Evolutionary conservation across 2,113 vertebrate species (phyloP), one percentile per base, ranked within the genome.

Genomic region (Colaptes auratus): DNA sequence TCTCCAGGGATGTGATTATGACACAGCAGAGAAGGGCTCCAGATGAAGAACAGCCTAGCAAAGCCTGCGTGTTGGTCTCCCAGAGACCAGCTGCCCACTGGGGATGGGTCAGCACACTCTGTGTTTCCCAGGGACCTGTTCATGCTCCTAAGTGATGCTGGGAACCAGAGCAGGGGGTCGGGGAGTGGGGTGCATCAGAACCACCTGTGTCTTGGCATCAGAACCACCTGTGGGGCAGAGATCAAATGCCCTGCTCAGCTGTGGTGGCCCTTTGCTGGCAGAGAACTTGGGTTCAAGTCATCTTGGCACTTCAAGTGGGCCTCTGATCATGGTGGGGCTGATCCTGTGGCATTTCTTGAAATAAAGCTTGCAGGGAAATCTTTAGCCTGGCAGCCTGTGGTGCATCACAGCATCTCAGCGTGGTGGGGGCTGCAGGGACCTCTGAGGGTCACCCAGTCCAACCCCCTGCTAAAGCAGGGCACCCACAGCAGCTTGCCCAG

Each of bases 351-450:
- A 66, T 36, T 48, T n/a, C 17, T 5, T 50, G 50, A 80, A 31
- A 27, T 13, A 27, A 59, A 85, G 59, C 46, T 31, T 10, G 64
- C 10, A 14, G 15, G 31, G 60, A 85, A 87, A 19, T 64, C 36
- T 78, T 53, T 36, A 58, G 71, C 30, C 60, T 63, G 0, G 0
- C 4, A 27, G 65, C 66, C 48, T 61, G 56, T 0, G 0, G 24
- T 2, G 27, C 64, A 24, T 0, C 52, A 56, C 48, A 50, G 48
- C 48, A 23, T 23, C 48, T 50, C 48, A 50, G 20, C 12, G 23
- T 23, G 48, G 48, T 50, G 48, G 48, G 48, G 48, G 10, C 48
- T 50, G 48, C 21, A 44, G 42, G 42, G 42, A 44, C 42, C 42
- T 44, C 42, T 44, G 15, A 15, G 23, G 48, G 23, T 50, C 48